Conservation (phyloP, 2,113 vertebrate species). For the Microcebus griseorufus region DNA sequence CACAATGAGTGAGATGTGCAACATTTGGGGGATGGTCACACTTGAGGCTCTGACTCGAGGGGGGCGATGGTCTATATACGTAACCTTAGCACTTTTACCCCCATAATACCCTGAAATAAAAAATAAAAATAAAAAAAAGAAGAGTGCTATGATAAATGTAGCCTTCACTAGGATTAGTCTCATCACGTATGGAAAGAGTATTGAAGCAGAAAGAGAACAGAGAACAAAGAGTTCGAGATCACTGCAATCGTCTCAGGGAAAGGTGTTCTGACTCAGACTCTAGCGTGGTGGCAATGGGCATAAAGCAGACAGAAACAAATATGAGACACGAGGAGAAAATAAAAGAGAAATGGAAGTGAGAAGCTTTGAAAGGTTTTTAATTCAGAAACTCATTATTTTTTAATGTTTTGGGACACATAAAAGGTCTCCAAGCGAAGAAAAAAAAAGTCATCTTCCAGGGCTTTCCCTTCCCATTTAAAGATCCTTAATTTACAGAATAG, state of each 20-base stretch:
- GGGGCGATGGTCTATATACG: no score
- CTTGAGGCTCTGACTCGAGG: no score
- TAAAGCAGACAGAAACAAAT: neutral
- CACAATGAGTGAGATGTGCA: no score
- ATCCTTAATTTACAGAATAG: conserved; percentile 36
- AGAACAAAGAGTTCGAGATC: neutral
- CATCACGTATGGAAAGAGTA: neutral
- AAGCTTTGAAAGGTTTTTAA: conserved; percentile 69
- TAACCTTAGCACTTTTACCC: no score
- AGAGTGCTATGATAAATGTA: neutral
- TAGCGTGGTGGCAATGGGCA: neutral
- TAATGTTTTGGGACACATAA: conserved; percentile 73
- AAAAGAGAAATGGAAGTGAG: conserved; percentile 3
- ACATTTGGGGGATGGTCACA: no score
- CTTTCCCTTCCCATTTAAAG: conserved; percentile 12
- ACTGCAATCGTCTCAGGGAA: neutral
- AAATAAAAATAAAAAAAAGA: neutral
- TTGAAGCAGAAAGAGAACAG: neutral
- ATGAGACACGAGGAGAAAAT: neutral
- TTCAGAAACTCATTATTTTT: conserved; percentile 62
- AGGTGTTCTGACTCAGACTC: neutral
- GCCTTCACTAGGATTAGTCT: neutral
- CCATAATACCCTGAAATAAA: no score
- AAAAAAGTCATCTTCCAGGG: neutral
- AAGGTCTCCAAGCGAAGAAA: conserved; percentile 58